A percentile compares a stretch with the other conserved stretches of the same genome.
Conservation (phyloP, 2,888 invertebrate genomes). For the Chloroclystis v-ata region DNA sequence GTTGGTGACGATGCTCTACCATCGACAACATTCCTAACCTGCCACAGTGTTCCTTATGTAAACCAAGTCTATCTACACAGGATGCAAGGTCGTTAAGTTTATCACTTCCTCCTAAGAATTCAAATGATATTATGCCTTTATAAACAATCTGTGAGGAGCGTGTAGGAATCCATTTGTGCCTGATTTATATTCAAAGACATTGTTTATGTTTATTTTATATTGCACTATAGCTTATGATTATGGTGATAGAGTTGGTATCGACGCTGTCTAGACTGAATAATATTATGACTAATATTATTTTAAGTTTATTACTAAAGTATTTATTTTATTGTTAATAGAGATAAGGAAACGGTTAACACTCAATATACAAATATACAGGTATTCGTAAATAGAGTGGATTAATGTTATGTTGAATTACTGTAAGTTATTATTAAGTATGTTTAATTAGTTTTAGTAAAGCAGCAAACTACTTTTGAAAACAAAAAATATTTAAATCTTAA, state of each 20-base stretch:
- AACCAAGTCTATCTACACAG: conserved; percentile 55
- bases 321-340: no score
- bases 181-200: conserved; percentile 15
- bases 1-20: not conserved
- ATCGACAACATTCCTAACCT: conserved; percentile 42
- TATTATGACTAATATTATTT: no score
- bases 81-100: conserved; percentile 51
- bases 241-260: not conserved
- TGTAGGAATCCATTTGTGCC: conserved; percentile 16
- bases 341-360: no score
- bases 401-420: no score
- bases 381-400: no score
- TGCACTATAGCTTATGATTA: not conserved
- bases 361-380: no score
- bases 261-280: no score
- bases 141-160: conserved; percentile 29
- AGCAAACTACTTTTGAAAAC: no score
- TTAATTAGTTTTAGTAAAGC: no score
- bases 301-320: no score
- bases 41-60: conserved; percentile 46
- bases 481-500: no score
- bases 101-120: conserved; percentile 53
- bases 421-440: no score
- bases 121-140: conserved; percentile 29
- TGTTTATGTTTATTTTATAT: conserved; percentile 8